phyloP scores from a whole-genome alignment of 2,113 vertebrate species.

The Steatornis caripensis region DNA sequence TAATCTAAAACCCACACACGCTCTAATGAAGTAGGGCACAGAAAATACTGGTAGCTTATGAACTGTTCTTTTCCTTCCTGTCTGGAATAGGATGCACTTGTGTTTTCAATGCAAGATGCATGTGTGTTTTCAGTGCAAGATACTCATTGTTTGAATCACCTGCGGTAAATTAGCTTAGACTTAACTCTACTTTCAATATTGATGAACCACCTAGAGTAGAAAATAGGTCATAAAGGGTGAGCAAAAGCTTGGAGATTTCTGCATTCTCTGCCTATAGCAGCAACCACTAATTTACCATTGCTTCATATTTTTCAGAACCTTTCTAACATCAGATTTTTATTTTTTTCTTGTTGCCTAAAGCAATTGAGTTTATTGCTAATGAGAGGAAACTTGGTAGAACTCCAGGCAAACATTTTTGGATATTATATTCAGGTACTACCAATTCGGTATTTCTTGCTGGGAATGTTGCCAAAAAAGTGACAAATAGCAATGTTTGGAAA shows the following conservation, averaged over 20 bases:
- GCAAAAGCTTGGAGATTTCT: not conserved
- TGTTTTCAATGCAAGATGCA: not conserved
- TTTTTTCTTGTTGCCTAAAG: not conserved
- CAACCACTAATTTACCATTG: not conserved
- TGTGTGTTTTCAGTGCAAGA: not conserved
- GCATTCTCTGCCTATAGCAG: not conserved
- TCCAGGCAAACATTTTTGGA: not conserved
- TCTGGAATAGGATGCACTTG: not conserved
- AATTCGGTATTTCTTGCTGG: not conserved
- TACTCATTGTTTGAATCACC: not conserved
- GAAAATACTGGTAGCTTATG: not conserved
- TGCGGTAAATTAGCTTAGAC: rapidly evolving
- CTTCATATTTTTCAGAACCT: not conserved
- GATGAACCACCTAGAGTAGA: not conserved
- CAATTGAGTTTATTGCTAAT: not conserved
- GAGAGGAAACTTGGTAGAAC: not conserved
- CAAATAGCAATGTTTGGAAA: not conserved
- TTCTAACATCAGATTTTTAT: not conserved
- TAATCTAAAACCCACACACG: not conserved
- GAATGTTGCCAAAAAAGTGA: not conserved
- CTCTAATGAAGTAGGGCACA: not conserved
- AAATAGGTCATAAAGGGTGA: rapidly evolving
- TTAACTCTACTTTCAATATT: not conserved
- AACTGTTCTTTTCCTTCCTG: not conserved
- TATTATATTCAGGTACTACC: not conserved